Percentiles rank a stretch among this genome's conserved stretches.
Evolutionary conservation across 2,888 invertebrate species (phyloP).

Genomic region (Therioaphis trifolii): DNA sequence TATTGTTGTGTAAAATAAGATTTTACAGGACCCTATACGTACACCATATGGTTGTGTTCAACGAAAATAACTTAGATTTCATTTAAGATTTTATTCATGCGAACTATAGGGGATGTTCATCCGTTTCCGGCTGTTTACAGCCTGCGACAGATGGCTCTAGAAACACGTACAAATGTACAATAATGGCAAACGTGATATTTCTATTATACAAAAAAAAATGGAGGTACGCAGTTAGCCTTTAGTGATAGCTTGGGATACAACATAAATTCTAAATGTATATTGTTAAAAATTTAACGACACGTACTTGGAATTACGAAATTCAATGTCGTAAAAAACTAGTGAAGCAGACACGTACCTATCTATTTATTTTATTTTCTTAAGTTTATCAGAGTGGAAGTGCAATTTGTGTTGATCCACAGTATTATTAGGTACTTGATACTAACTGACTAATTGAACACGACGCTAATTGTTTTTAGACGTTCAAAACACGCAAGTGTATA

Average conservation of each 20-base stretch:
- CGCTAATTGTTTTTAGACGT: not conserved
- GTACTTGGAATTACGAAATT: too few relatives aligned
- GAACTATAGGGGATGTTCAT: constrained; percentile 46
- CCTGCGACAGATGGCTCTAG: constrained; percentile 23
- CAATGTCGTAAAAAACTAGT: too few relatives aligned
- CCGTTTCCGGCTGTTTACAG: constrained; percentile 38
- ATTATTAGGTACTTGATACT: too few relatives aligned
- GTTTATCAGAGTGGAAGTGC: not conserved
- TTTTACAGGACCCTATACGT: not conserved
- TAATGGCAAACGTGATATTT: constrained; percentile 23
- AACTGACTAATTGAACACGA: not conserved
- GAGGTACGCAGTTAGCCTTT: not conserved
- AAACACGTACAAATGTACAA: constrained; percentile 28
- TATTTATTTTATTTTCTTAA: not conserved
- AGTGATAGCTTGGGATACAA: constrained; percentile 14
- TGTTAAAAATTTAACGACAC: constrained; percentile 10
- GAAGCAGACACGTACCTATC: too few relatives aligned
- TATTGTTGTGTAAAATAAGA: too few relatives aligned
- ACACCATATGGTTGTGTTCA: not conserved
- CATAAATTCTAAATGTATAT: not conserved
- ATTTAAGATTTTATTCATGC: constrained; percentile 29
- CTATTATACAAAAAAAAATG: constrained; percentile 36
- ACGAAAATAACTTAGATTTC: constrained; percentile 25
- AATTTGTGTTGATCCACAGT: not conserved
- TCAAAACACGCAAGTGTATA: not conserved